phyloP scores from a whole-genome alignment of 2,113 vertebrate genomes.

The Neotragus moschatus region DNA sequence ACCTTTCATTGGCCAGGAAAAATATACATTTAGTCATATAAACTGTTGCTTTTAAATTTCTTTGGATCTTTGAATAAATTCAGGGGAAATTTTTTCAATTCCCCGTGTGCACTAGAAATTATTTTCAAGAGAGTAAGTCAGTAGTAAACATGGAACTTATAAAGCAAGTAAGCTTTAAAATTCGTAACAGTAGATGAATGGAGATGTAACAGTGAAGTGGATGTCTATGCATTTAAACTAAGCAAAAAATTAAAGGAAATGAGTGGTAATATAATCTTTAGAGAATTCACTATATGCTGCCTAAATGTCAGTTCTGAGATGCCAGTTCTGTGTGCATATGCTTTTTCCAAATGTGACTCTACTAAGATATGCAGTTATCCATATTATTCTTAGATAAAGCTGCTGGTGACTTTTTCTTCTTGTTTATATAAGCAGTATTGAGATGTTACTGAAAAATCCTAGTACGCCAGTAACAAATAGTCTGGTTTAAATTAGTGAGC shows the following conservation, averaged over 20 bases:
- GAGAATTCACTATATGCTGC: not conserved
- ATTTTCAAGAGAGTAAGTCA: constrained; percentile 17
- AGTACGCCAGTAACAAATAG: not conserved
- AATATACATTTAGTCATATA: not conserved
- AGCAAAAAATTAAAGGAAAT: not conserved
- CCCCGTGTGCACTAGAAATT: not conserved
- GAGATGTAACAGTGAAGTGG: not conserved
- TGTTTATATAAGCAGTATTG: not conserved
- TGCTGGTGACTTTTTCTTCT: not conserved
- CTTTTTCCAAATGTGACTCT: constrained; percentile 25
- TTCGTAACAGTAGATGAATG: not conserved
- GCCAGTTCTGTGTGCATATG: not conserved
- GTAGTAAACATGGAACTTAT: constrained; percentile 2
- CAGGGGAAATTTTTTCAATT: not conserved
- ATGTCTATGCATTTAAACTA: not conserved
- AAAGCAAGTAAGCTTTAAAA: constrained; percentile 22
- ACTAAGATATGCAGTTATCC: not conserved
- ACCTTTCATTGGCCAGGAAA: constrained; percentile 15
- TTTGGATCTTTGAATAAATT: constrained; percentile 26
- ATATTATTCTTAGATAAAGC: not conserved
- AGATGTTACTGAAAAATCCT: not conserved
- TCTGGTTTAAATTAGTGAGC: not conserved
- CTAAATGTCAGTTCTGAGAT: not conserved
- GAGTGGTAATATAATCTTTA: not conserved
- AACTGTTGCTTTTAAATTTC: constrained; percentile 1